Evolutionary conservation across 2,113 vertebrate species (phyloP), one percentile per base, ranked within the genome.

Genomic region (Prinia subflava): DNA sequence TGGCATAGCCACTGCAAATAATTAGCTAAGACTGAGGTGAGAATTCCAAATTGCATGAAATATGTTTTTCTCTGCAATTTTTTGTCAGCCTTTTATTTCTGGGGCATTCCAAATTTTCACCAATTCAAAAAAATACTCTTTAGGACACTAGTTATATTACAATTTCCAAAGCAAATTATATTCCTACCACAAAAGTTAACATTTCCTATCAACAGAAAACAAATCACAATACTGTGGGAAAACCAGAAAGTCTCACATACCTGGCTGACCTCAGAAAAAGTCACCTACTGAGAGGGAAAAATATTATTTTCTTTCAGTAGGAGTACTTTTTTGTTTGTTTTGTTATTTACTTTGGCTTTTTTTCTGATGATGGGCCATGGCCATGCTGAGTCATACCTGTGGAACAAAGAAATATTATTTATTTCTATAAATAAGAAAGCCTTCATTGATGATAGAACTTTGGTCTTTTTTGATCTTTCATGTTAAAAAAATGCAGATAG

Each of bases 191-290:
- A 55, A 23, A 93, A 82, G 52, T 55, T 83, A 94, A 68, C 23
- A 81, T 59, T 82, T 95, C 63, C 33, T 94, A 60, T 91, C 69
- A 57, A 87, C 1, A 16, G 47, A 73, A 95, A 95, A 62, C 18
- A 78, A 93, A 93, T 52, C 37, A 83, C 63, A 92, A n/a, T 65
- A 69, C 19, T 83, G 62, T 91, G 94, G 71, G 84, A 78, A 92
- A 92, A 83, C 78, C 55, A 83, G 64, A 64, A 90, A 93, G 50
- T 87, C 44, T 60, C 49, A 56, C 57, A 60, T 71, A 92, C 80
- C 88, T 94, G 93, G 74, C 83, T 95, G 86, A 93, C 67, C 82
- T 96, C 49, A 71, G 33, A 89, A 47, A 85, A 94, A 86, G 89
- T 88, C n/a, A 17, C 80, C 80, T 83, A 41, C 67, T 75, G 86